Percentiles rank a stretch among this genome's conserved stretches.
Conservation (phyloP, 1,140 invertebrate species). For the Lethrus apterus region DNA sequence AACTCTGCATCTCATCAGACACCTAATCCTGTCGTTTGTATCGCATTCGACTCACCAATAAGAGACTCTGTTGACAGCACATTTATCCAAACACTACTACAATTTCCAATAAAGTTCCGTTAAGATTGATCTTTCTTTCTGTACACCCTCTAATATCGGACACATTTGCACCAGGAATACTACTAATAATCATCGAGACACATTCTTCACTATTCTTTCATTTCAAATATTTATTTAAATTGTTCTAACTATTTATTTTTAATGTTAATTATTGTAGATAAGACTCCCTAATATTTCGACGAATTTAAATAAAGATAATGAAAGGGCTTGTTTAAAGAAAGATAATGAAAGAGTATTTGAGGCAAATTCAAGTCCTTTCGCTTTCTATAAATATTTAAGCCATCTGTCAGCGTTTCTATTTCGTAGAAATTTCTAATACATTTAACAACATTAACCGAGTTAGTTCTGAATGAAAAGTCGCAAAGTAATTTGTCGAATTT, state of each 20-base stretch:
- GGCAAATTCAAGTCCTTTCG: conserved; percentile 22
- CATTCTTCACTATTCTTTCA: no score
- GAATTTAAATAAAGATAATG: no score
- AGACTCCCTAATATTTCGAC: no score
- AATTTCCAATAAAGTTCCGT: conserved; percentile 15
- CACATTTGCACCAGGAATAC: no score
- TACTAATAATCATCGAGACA: no score
- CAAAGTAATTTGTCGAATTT: conserved; percentile 21
- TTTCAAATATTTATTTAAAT: no score
- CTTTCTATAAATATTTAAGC: conserved; percentile 19
- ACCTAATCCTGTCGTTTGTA: conserved; percentile 34
- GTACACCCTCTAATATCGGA: no score
- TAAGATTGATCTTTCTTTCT: no score
- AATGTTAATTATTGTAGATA: no score
- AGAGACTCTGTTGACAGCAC: conserved; percentile 24
- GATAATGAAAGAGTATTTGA: conserved; percentile 26
- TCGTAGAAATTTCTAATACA: conserved; percentile 23
- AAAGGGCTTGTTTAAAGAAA: no score
- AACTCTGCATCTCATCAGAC: conserved; percentile 37
- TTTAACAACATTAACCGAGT: conserved; percentile 23
- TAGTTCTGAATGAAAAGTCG: conserved; percentile 20
- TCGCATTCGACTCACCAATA: conserved; percentile 22
- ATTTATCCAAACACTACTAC: conserved; percentile 22
- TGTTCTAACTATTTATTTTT: no score
- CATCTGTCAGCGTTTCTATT: conserved; percentile 19